A percentile compares a stretch with the other conserved stretches of the same genome.
Conservation (phyloP, 2,797 vertebrate genomes). For the Phrynocephalus guinanensis region DNA sequence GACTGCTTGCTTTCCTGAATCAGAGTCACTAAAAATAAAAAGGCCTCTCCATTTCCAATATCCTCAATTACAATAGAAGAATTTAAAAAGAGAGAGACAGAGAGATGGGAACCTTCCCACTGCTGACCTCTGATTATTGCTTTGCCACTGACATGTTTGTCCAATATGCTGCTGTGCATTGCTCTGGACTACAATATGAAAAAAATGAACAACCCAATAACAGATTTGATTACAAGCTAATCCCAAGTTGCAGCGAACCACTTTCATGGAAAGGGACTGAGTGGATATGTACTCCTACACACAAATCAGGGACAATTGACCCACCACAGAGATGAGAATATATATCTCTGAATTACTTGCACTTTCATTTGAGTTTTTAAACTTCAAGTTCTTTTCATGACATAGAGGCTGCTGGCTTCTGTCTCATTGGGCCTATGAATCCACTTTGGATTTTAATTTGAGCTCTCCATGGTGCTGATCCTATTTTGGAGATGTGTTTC, state of each 20-base stretch:
- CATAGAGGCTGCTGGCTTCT: no score
- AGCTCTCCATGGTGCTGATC: no score
- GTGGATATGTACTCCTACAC: not conserved
- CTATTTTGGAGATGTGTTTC: no score
- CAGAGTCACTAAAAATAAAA: slow-evolving; percentile 1
- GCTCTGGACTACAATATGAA: not conserved
- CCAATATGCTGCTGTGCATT: not conserved
- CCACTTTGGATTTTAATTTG: no score
- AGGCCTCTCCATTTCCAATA: not conserved
- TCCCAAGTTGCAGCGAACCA: not conserved
- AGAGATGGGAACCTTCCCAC: not conserved
- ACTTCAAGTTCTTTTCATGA: no score
- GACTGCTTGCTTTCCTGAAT: not conserved
- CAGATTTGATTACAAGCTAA: not conserved
- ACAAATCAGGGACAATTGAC: not conserved
- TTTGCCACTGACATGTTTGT: not conserved
- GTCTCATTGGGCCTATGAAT: no score
- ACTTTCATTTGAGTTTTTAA: no score
- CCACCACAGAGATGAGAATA: no score
- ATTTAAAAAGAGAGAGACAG: not conserved
- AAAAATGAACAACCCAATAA: not conserved
- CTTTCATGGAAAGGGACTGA: not conserved
- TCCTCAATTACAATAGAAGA: not conserved
- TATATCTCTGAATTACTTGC: no score
- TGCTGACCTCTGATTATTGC: not conserved